Percentiles rank a stretch among this genome's conserved stretches.
Evolutionary conservation across 2,113 vertebrate species (phyloP).

Genomic region (Tachysurus fulvidraco): DNA sequence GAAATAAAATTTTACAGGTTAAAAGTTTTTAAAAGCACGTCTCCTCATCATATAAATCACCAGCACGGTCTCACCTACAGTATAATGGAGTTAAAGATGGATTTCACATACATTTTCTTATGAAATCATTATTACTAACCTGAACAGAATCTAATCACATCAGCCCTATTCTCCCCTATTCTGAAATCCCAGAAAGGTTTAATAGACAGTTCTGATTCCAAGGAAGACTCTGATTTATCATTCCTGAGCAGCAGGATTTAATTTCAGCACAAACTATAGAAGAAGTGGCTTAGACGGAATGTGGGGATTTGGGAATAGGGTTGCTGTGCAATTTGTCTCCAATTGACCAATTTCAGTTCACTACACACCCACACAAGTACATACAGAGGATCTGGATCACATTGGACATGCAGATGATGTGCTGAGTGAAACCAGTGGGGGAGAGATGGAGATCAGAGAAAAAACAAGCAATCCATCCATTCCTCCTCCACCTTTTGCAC

Average conservation of each 20-base stretch:
- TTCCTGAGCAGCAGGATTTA: background rate
- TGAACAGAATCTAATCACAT: background rate
- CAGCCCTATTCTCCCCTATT: too few relatives aligned
- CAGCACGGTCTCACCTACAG: background rate
- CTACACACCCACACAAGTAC: slow-evolving; percentile 35
- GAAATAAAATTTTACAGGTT: background rate
- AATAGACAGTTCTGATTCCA: background rate
- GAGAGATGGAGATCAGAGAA: slow-evolving; percentile 39
- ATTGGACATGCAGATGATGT: slow-evolving; percentile 55
- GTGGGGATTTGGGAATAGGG: slow-evolving; percentile 30
- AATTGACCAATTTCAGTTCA: slow-evolving; percentile 44
- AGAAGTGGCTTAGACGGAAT: slow-evolving; percentile 23
- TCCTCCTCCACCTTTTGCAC: slow-evolving; percentile 22
- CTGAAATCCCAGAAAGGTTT: background rate
- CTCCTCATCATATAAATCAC: background rate
- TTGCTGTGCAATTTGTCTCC: slow-evolving; percentile 35
- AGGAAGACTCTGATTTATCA: background rate
- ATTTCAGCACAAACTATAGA: slow-evolving; percentile 4
- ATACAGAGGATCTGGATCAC: slow-evolving; percentile 40
- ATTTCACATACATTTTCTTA: background rate
- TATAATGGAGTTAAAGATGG: background rate
- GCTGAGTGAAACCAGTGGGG: slow-evolving; percentile 43
- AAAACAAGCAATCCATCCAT: slow-evolving; percentile 33
- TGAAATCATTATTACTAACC: background rate
- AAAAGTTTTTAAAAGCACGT: background rate